Conservation (phyloP, 1,140 invertebrate genomes). For the Colletes gigas region DNA sequence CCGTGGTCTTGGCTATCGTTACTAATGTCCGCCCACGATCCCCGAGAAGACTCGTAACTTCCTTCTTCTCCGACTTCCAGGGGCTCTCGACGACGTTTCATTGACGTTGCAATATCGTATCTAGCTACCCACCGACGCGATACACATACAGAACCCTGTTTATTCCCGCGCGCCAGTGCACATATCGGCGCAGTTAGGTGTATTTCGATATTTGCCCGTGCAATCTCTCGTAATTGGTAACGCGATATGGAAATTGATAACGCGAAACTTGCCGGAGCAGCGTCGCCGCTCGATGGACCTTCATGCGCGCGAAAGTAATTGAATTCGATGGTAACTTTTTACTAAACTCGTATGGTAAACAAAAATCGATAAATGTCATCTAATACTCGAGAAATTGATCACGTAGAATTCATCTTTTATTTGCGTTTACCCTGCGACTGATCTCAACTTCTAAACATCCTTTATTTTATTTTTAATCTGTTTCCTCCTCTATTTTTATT, state of each 20-base stretch:
- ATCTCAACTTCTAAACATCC: no score
- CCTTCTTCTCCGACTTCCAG: constrained; percentile 13
- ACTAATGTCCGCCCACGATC: constrained; percentile 47
- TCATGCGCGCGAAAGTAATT: not conserved
- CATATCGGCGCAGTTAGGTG: no score
- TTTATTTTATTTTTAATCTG: no score
- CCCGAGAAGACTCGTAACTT: constrained; percentile 34
- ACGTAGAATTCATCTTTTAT: not conserved
- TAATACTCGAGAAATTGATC: not conserved
- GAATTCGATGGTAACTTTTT: not conserved
- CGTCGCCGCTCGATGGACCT: not conserved
- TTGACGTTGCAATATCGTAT: constrained; percentile 20
- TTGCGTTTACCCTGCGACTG: no score
- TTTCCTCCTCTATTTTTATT: no score
- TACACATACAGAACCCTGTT: not conserved
- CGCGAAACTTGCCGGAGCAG: constrained; percentile 1
- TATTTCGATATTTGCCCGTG: not conserved
- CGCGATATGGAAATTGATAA: constrained; percentile 17
- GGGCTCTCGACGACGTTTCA: constrained; percentile 34
- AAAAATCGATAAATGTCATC: not conserved
- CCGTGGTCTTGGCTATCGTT: constrained; percentile 30
- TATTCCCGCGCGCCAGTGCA: not conserved
- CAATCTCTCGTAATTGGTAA: constrained; percentile 29
- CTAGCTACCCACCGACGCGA: not conserved
- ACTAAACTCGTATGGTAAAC: not conserved